These are phyloP conservation scores for Cuniculus paca DNA, from an alignment of 2,797 vertebrate genomes.

Conservation along the genomic window DNA sequence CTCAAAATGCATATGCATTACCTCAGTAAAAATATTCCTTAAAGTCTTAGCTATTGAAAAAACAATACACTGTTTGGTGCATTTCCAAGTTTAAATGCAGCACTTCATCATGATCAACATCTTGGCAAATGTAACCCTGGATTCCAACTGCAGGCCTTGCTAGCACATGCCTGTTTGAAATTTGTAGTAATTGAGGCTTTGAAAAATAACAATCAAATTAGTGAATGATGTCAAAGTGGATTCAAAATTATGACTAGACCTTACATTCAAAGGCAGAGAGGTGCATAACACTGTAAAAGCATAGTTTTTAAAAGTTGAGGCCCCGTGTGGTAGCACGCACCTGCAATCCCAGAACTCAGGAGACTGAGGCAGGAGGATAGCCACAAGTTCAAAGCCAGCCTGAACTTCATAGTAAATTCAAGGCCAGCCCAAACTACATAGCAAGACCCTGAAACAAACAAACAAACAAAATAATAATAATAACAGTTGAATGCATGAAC, in stretches of 20 bases:
- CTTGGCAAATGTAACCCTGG: neutral
- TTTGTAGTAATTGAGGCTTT: slow-evolving; percentile 30
- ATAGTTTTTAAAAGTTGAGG: neutral
- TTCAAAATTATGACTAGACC: neutral
- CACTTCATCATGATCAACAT: neutral
- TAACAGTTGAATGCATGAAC: neutral
- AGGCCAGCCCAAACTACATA: neutral
- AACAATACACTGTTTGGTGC: neutral
- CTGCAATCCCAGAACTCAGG: neutral
- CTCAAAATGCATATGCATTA: neutral
- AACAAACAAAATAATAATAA: neutral
- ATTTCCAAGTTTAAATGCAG: neutral
- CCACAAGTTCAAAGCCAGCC: neutral
- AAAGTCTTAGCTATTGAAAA: neutral
- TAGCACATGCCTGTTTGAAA: slow-evolving; percentile 36
- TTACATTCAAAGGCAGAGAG: neutral
- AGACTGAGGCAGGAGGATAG: neutral
- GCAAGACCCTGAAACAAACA: neutral
- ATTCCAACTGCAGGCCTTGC: neutral
- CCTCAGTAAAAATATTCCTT: neutral
- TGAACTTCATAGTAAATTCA: neutral
- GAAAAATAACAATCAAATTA: slow-evolving; percentile 53
- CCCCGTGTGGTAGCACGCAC: no score
- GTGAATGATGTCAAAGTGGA: neutral
- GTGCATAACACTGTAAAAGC: neutral